phyloP scores from a whole-genome alignment of 2,888 invertebrate species.

The Caenorhabditis macrosperma region DNA sequence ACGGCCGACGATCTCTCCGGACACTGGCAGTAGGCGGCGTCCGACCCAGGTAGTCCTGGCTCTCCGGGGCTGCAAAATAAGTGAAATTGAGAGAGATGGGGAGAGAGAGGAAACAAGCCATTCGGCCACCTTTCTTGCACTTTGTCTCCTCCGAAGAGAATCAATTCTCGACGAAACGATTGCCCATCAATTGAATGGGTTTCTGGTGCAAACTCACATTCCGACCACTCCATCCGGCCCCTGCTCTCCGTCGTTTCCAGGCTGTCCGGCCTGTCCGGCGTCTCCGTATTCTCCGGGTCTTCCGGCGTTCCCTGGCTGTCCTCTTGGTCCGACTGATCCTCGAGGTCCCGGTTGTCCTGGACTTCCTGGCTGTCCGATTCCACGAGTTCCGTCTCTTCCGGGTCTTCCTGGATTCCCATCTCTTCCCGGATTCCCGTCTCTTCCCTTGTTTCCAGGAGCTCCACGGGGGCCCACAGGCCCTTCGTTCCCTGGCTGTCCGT shows the following conservation, averaged over 20 bases:
- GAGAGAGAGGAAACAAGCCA: not conserved
- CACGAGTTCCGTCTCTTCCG: slow-evolving; percentile 56
- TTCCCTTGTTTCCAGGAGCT: slow-evolving; percentile 51
- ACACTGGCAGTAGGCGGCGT: slow-evolving; percentile 57
- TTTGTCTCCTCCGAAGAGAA: not conserved
- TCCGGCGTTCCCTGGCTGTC: slow-evolving; percentile 51
- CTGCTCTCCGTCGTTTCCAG: slow-evolving; percentile 57
- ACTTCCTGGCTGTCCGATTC: slow-evolving; percentile 47
- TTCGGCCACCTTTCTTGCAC: not conserved
- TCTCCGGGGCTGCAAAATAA: slow-evolving; percentile 38
- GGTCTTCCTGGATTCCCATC: slow-evolving; percentile 61
- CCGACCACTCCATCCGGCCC: slow-evolving; percentile 62
- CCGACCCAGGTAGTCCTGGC: slow-evolving; percentile 45
- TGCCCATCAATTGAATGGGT: not conserved
- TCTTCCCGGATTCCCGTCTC: slow-evolving; percentile 49
- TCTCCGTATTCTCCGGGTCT: slow-evolving; percentile 55
- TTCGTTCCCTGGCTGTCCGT: slow-evolving; percentile 60
- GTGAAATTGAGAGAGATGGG: not conserved
- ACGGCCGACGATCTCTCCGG: slow-evolving; percentile 45
- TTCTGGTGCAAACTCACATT: slow-evolving; percentile 35
- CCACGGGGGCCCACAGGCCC: slow-evolving; percentile 57
- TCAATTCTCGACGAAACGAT: not conserved
- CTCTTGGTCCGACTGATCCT: slow-evolving; percentile 54
- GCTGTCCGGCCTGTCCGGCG: slow-evolving; percentile 49
- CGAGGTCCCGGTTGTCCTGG: slow-evolving; percentile 50